Conservation (phyloP, 2,797 vertebrate genomes). For the Macrochelys suwanniensis region DNA sequence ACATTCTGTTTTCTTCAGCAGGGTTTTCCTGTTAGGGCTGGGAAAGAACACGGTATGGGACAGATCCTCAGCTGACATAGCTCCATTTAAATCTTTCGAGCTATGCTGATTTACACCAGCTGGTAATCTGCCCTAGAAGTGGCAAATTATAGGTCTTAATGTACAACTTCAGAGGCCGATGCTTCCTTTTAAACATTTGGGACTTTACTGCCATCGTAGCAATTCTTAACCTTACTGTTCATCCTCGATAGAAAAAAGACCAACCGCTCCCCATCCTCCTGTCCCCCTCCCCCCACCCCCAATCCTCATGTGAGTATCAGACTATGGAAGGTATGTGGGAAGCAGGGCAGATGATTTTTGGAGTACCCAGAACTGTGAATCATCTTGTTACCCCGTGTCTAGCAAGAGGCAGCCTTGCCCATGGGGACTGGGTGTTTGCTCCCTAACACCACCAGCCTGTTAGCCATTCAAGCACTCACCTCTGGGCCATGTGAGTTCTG, state of each 20-base stretch:
- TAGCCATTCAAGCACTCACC: background rate
- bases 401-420: background rate
- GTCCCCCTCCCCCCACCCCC: accelerated
- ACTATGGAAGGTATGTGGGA: background rate
- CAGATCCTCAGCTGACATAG: background rate
- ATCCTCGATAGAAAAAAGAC: background rate
- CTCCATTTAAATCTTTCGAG: background rate
- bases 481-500: background rate
- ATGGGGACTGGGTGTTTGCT: background rate
- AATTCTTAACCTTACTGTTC: background rate
- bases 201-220: background rate
- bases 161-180: background rate
- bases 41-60: background rate
- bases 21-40: background rate
- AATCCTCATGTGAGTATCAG: background rate
- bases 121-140: background rate
- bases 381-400: background rate
- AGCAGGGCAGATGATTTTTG: background rate
- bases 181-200: background rate
- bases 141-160: background rate
- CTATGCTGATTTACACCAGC: accelerated
- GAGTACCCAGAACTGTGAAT: background rate
- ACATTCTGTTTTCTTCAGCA: background rate
- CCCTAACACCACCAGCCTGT: background rate
- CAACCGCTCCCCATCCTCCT: no score